Evolutionary conservation across 2,888 invertebrate species (phyloP).

Genomic region (Drosophila multiciliata): DNA sequence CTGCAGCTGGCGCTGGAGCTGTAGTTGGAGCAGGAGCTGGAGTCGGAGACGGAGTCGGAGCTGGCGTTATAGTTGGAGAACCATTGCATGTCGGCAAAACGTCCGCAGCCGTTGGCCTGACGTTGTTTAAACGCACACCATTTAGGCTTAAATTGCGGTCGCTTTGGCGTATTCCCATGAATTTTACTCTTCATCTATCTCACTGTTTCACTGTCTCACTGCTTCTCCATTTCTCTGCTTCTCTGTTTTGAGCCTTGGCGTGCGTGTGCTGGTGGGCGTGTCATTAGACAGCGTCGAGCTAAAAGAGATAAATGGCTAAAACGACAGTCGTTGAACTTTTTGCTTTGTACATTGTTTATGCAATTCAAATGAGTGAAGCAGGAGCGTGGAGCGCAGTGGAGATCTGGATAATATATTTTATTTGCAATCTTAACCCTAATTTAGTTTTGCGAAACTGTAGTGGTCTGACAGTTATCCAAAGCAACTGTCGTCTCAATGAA

Average conservation of each 20-base stretch:
- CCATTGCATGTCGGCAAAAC: conserved; percentile 64
- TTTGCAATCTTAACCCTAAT: conserved; percentile 80
- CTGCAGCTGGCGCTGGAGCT: conserved; percentile 34
- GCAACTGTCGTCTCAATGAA: conserved; percentile 75
- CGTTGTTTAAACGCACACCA: conserved; percentile 75
- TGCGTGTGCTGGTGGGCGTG: conserved; percentile 64
- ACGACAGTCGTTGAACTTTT: conserved; percentile 76
- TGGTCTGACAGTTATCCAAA: conserved; percentile 54
- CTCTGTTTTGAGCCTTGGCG: background rate
- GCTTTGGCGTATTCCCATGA: conserved; percentile 68
- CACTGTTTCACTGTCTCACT: conserved; percentile 1
- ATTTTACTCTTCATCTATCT: conserved; percentile 45
- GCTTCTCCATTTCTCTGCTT: background rate
- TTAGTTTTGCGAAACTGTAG: conserved; percentile 70
- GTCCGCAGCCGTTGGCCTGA: conserved; percentile 54
- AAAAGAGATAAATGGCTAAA: conserved; percentile 78
- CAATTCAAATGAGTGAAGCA: conserved; percentile 75
- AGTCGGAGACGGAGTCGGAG: background rate
- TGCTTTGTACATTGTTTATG: conserved; percentile 77
- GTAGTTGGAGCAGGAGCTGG: background rate
- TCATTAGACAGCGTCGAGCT: conserved; percentile 74
- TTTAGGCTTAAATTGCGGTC: conserved; percentile 79
- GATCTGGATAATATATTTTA: conserved; percentile 71
- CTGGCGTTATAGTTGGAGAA: conserved; percentile 15
- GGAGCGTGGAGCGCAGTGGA: background rate